A percentile compares a stretch with the other conserved stretches of the same genome.
Evolutionary conservation across 92 coral and sea anemone genomes (phyloP).

Genomic region (Phenganax marumi): DNA sequence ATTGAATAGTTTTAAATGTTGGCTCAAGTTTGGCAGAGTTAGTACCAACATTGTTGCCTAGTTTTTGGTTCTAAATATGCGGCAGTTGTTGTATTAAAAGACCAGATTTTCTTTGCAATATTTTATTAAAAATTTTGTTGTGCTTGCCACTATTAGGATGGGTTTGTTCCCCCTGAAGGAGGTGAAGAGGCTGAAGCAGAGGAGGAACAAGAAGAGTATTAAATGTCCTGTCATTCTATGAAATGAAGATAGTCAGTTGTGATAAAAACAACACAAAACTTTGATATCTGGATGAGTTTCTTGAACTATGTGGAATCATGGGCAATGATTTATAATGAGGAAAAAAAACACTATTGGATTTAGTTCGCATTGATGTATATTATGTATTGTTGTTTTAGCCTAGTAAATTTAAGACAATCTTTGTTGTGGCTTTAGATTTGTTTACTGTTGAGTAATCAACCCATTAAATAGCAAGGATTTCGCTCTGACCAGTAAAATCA

Average conservation of each 20-base stretch:
- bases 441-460: not conserved
- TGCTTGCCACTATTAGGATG: constrained; percentile 59
- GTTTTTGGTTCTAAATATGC: too few relatives aligned
- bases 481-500: not conserved
- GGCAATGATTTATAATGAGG: not conserved
- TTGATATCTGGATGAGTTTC: not conserved
- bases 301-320: not conserved
- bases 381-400: not conserved
- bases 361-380: not conserved
- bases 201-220: constrained; percentile 89
- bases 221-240: not conserved
- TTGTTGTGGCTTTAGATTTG: not conserved
- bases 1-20: not conserved
- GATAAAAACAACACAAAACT: not conserved
- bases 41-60: too few relatives aligned
- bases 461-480: not conserved
- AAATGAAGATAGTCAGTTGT: not conserved
- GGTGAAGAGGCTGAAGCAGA: constrained; percentile 44
- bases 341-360: not conserved
- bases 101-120: too few relatives aligned
- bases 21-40: too few relatives aligned
- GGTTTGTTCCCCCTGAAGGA: constrained; percentile 88
- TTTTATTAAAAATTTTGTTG: not conserved
- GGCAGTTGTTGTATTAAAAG: too few relatives aligned
- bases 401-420: not conserved